A percentile compares a stretch with the other conserved stretches of the same genome.
phyloP scores from a whole-genome alignment of 2,888 invertebrate genomes.

The Ischnura elegans region DNA sequence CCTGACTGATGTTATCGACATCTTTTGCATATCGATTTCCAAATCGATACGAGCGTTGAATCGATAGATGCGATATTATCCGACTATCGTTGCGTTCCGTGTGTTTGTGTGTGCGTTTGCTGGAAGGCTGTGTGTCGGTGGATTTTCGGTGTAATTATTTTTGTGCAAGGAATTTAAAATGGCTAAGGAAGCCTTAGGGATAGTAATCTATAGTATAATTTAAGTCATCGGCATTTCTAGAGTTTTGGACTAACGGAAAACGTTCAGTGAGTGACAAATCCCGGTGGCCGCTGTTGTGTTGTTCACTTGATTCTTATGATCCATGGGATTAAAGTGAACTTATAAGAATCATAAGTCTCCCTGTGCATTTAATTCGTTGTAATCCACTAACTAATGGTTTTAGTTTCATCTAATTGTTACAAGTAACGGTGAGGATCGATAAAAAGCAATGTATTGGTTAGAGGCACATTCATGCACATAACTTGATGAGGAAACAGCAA shows the following conservation, averaged over 20 bases:
- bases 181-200: background rate
- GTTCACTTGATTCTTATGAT: background rate
- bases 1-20: too few relatives aligned
- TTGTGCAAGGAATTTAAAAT: too few relatives aligned
- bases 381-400: background rate
- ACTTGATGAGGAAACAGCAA: constrained; percentile 74
- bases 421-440: background rate
- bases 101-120: too few relatives aligned
- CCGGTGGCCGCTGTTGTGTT: background rate
- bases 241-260: background rate
- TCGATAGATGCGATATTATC: too few relatives aligned
- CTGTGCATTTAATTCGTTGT: background rate
- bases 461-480: too few relatives aligned
- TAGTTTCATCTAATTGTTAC: background rate
- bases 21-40: too few relatives aligned
- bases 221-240: background rate
- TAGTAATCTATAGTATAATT: background rate
- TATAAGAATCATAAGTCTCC: background rate
- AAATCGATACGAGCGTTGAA: too few relatives aligned
- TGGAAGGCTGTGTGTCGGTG: too few relatives aligned
- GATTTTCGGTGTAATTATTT: too few relatives aligned
- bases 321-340: background rate
- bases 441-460: background rate
- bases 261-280: background rate
- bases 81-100: too few relatives aligned